A percentile compares a stretch with the other conserved stretches of the same genome.
phyloP scores from a whole-genome alignment of 2,113 vertebrate species.

The Megalops atlanticus region DNA sequence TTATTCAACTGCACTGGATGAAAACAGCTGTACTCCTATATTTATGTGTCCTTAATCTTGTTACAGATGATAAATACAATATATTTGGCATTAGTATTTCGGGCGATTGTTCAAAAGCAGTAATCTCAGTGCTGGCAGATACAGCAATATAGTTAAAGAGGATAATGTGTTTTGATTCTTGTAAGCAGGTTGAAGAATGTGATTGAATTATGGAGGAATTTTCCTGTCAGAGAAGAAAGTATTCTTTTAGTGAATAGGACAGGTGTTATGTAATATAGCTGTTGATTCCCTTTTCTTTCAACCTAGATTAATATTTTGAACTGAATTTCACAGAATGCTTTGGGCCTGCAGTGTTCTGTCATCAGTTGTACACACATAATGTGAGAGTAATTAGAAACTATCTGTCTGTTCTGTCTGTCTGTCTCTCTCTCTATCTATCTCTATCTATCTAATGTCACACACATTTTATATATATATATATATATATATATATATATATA shows the following conservation, averaged over 20 bases:
- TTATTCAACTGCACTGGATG: not conserved
- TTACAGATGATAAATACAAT: constrained; percentile 5
- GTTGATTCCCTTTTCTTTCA: not conserved
- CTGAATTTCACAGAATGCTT: not conserved
- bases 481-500: too few relatives aligned
- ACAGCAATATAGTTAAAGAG: constrained; percentile 1
- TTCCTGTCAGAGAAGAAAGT: not conserved
- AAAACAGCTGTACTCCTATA: not conserved
- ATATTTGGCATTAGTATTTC: not conserved
- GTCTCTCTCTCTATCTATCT: too few relatives aligned
- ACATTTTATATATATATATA: too few relatives aligned
- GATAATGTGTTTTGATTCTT: constrained; percentile 10
- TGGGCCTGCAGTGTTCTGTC: not conserved
- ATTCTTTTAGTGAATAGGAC: not conserved
- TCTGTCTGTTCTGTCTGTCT: too few relatives aligned
- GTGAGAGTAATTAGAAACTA: too few relatives aligned
- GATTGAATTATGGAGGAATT: constrained; percentile 10
- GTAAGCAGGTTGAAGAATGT: not conserved
- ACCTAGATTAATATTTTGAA: not conserved
- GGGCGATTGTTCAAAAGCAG: not conserved
- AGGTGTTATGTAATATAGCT: not conserved
- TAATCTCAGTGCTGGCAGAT: constrained; percentile 2
- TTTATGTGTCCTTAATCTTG: not conserved
- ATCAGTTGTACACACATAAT: too few relatives aligned
- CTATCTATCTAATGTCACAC: too few relatives aligned